Evolutionary conservation across 1,140 invertebrate genomes (phyloP), one percentile per base, ranked within the genome.

Genomic region (Procambarus clarkii): DNA sequence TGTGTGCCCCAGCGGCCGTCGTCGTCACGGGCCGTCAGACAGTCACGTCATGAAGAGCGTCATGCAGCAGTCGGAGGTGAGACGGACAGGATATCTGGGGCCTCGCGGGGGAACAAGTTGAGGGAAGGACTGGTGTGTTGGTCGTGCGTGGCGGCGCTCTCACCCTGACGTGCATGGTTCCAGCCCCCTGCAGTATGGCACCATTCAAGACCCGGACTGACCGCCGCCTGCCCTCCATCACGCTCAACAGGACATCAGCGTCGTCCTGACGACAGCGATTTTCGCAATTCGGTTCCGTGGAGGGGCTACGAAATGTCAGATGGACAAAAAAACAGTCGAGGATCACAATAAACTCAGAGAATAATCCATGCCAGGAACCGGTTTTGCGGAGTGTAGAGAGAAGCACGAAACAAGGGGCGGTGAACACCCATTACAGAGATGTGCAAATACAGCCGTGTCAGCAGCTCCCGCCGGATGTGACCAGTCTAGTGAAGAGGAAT

Each of bases 311-410:
- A 34, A 18, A 2, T 34, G 5, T 64, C 54, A 44, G n/a, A 74
- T 15, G 45, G 18, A 48, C 44, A 7, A 21, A 82, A 44, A 78
- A 77, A 34, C 74, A 69, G 18, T 88, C 86, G n/a, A 60, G 58
- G 60, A 71, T 81, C 64, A 91, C 64, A 50, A 84, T 44, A 34
- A 58, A 64, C 13, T 45, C 64, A 24, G 76, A 50, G 46, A 85
- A 83, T 78, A 85, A 83, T 78, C 13, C 60, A 44, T 58, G 34
- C 64, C 81, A 91, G 74, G 85, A 64, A 64, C 54, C 71, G 34
- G 82, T 91, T n/a, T 91, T 85, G 45, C 71, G 82, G 11, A 91
- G 88, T 74, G 69, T 91, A 5, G 88, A 90, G 74, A 83, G 88
- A 77, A 82, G 81, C 64, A 91, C 88, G 50, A 91, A 81, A 46